Base-by-base conservation (phyloP, 1,140 invertebrate genomes). In the Zaprionus kolodkinae region DNA sequence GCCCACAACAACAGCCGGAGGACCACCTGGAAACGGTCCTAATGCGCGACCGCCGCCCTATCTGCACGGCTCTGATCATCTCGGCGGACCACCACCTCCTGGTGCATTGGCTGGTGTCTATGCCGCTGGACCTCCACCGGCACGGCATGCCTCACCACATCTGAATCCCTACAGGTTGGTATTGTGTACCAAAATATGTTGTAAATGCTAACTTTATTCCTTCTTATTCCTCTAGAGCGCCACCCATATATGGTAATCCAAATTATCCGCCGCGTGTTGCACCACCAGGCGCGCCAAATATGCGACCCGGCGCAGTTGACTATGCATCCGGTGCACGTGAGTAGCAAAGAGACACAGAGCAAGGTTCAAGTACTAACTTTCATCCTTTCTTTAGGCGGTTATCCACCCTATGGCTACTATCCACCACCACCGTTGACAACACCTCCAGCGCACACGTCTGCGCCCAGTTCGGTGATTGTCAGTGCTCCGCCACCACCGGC, bases 381-480 rank as follows among this genome's bases (percentile, higher is more conserved):
- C 12, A 40, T 12, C 11, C 21, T 13, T 48, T 3, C 6, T 60
- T 50, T 27, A 92, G 91, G 91, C 33, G 73, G 78, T 11, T 92
- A 91, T 78, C 72, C 91, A 57, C 86, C 91, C 0, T 91, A 91
- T 64, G 90, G 91, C 15, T 92, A 91, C 17, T 92, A 92, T 79
- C 87, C 91, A 56, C 86, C 91, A 56, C 86, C 91, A 6, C 89
- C 89, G 43, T 59, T 92, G 60, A 65, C 67, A 35, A 91, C 91
- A n/a, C 76, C 84, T 38, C 57, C 91, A 10, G 70, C 83, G 10
- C 86, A 83, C 55, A 56, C 72, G 17, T 60, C 75, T 21, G 74
- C 82, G 12, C 79, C 85, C 1, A 89, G 76, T 45, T 91, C 88
- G 7, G 83, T 88, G 48, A 88, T 87, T 35, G 83, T 91, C 33